Evolutionary conservation across 2,888 invertebrate species (phyloP).

Genomic region (Hipparchia sbordonii): DNA sequence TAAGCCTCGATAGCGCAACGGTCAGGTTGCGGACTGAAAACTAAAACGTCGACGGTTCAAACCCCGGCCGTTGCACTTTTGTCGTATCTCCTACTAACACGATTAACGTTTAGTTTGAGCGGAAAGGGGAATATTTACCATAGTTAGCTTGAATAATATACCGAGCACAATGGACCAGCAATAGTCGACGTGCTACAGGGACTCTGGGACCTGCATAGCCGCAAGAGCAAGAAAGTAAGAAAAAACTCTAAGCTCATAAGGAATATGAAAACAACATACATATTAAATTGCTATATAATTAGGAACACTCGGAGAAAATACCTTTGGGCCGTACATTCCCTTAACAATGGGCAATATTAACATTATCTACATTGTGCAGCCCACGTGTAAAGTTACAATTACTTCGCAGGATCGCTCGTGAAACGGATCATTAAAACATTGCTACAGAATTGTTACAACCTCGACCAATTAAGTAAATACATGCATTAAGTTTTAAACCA

Average conservation of each 20-base stretch:
- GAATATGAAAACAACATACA: not conserved
- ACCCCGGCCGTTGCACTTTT: no score
- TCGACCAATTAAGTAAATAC: conserved; percentile 27
- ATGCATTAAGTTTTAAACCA: conserved; percentile 5
- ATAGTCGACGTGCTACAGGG: no score
- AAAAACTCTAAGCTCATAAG: not conserved
- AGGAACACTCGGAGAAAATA: conserved; percentile 14
- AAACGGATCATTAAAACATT: conserved; percentile 66
- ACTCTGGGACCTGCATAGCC: no score
- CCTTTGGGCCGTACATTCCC: conserved; percentile 14
- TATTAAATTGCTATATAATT: conserved; percentile 3
- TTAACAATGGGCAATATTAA: conserved; percentile 39
- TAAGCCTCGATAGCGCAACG: no score
- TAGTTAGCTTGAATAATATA: no score
- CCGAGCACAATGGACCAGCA: no score
- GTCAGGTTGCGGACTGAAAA: no score
- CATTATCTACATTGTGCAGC: conserved; percentile 34
- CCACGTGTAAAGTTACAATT: conserved; percentile 35
- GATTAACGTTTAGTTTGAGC: no score
- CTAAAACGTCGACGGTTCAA: no score
- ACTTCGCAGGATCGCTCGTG: conserved; percentile 35
- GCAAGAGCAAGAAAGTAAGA: no score
- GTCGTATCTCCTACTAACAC: no score
- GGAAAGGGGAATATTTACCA: no score
- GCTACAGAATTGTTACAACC: conserved; percentile 51